Base-by-base conservation (phyloP, 2,888 invertebrate genomes). In the Ichneumon xanthorius region DNA sequence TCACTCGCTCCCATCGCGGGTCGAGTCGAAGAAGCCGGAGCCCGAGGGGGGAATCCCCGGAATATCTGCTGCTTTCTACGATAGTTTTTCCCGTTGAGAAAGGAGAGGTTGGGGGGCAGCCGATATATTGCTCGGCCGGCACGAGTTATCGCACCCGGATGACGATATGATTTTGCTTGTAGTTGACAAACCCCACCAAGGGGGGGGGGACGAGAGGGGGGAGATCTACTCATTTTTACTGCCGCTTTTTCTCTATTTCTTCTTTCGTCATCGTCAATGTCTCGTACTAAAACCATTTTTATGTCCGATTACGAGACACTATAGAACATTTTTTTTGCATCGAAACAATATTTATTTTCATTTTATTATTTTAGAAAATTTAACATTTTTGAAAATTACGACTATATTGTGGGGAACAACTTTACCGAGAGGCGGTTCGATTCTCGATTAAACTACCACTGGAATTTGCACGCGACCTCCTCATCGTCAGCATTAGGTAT, bases 121-220 rank as follows among this genome's bases (percentile, higher is more conserved):
- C 30, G 33, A 33, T 33, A 63, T 63, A 33, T 63, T 33, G 33
- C 16, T 63, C n/a, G 61, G 6, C 30, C 16, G 26, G 16, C 33
- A 63, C 61, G 61, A 30, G 61, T 63, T 33, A 33, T 61, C 61
- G 33, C 30, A 30, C 16, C n/a, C 33, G 61, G 30, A 33, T 63
- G 33, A 63, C 61, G n/a, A 63, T 63, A 30, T 30, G 61, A 61
- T 61, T 61, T 61, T 16, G 16, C 16, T 61, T 30, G 61, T 5
- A 16, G 61, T 4, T 61, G 61, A 61, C 61, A 33, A 6, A 16
- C 16, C 4, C 3, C 22, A 11, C 45, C 0, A 14, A 4, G 0
- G 16, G 11, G 9, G 16, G 16, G 3, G 45, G 14, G 9, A 2
- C 2, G 37, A 9, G 61, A 30, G 14, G 6, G 7, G 14, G 58